Conservation (phyloP, 2,888 invertebrate genomes). For the Cylindroiulus punctatus region DNA sequence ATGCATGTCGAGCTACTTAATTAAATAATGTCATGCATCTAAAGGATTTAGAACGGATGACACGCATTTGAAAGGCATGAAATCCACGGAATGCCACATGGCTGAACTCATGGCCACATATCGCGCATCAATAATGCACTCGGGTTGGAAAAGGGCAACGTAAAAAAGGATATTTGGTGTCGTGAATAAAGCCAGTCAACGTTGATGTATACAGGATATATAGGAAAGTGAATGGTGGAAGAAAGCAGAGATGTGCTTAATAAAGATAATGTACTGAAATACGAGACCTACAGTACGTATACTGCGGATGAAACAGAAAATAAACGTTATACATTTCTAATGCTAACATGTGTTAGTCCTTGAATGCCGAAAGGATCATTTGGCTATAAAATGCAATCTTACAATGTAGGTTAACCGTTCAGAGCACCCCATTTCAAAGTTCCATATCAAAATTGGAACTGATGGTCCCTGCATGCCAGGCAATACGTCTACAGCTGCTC, state of each 20-base stretch:
- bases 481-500: no score
- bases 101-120: constrained; percentile 38
- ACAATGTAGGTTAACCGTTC: no score
- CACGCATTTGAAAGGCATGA: constrained; percentile 28
- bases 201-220: neutral
- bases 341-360: neutral
- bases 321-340: neutral
- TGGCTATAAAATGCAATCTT: no score
- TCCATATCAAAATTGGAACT: no score
- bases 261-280: constrained; percentile 22
- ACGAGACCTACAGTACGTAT: neutral
- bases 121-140: constrained; percentile 37
- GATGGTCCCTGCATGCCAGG: no score
- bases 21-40: constrained; percentile 28
- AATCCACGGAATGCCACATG: constrained; percentile 42
- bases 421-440: no score
- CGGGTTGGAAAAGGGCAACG: constrained; percentile 27
- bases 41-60: constrained; percentile 37
- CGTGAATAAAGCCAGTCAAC: neutral
- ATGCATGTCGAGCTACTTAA: constrained; percentile 29
- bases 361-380: neutral
- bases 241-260: constrained; percentile 14
- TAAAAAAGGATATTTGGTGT: neutral
- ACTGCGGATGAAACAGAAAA: neutral
- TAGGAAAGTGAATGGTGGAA: neutral